A percentile compares a stretch with the other conserved stretches of the same genome.
These are phyloP conservation scores for Archegozetes longisetosus DNA, from an alignment of 1,140 invertebrate species.

Conservation along the genomic window DNA sequence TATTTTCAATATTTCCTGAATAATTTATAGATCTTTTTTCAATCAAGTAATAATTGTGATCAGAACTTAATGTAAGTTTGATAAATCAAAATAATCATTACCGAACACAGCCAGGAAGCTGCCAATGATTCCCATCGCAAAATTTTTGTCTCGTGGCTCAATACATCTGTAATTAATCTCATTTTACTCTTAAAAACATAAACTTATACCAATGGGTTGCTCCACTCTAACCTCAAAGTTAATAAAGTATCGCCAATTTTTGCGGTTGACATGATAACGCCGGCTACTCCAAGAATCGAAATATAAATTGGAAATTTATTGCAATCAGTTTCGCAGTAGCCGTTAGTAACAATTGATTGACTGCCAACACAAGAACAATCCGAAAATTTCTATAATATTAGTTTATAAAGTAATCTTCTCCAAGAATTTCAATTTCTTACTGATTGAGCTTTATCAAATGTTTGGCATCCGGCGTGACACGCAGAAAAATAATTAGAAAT, in stretches of 20 bases:
- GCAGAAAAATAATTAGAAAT: constrained; percentile 44
- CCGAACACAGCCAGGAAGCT: constrained; percentile 9
- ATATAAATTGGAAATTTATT: neutral
- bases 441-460: neutral
- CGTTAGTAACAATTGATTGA: neutral
- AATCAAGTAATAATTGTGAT: too few relatives aligned
- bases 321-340: neutral
- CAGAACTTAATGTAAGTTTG: too few relatives aligned
- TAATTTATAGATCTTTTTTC: too few relatives aligned
- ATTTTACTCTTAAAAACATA: neutral
- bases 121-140: constrained; percentile 17
- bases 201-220: neutral
- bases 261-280: neutral
- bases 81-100: too few relatives aligned
- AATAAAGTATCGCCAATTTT: neutral
- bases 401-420: neutral
- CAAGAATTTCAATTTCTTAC: neutral
- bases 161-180: constrained; percentile 13
- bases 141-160: constrained; percentile 20
- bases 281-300: neutral
- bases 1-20: too few relatives aligned
- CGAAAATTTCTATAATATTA: neutral
- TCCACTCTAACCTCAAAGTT: neutral
- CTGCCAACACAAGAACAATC: neutral
- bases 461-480: constrained; percentile 48